These are phyloP conservation scores for Napeogenes inachia DNA, from an alignment of 2,888 invertebrate species.

Conservation along the genomic window DNA sequence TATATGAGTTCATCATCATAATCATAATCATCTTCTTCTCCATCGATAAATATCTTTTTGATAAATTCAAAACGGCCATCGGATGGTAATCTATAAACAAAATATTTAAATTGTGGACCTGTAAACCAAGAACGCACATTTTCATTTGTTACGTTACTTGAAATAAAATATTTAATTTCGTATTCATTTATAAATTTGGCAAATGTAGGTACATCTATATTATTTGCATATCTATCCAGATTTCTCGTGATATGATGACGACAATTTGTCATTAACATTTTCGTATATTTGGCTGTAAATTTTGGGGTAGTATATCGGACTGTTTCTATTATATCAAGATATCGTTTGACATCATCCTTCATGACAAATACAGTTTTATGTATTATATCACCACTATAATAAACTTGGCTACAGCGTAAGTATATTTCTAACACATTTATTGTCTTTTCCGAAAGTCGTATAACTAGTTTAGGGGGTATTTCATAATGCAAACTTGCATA, in stretches of 20 bases:
- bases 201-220: conserved; percentile 49
- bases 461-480: conserved; percentile 34
- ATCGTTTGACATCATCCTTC: conserved; percentile 42
- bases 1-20: conserved; percentile 24
- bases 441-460: conserved; percentile 49
- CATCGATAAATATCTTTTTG: conserved; percentile 48
- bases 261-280: conserved; percentile 45
- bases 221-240: conserved; percentile 42
- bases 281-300: conserved; percentile 43
- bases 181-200: conserved; percentile 46
- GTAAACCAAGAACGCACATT: conserved; percentile 35
- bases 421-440: conserved; percentile 39
- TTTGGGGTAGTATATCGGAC: conserved; percentile 24
- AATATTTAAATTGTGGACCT: conserved; percentile 39
- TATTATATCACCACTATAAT: conserved; percentile 33
- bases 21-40: conserved; percentile 30
- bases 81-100: conserved; percentile 43
- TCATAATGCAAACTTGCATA: conserved; percentile 19
- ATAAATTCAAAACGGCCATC: conserved; percentile 50
- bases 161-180: conserved; percentile 46
- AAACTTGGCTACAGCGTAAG: conserved; percentile 23
- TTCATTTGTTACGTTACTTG: conserved; percentile 34
- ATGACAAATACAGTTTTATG: conserved; percentile 41
- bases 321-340: conserved; percentile 43
- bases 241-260: conserved; percentile 45